Base-by-base conservation (phyloP, 2,113 vertebrate species). In the Aptenodytes patagonicus region DNA sequence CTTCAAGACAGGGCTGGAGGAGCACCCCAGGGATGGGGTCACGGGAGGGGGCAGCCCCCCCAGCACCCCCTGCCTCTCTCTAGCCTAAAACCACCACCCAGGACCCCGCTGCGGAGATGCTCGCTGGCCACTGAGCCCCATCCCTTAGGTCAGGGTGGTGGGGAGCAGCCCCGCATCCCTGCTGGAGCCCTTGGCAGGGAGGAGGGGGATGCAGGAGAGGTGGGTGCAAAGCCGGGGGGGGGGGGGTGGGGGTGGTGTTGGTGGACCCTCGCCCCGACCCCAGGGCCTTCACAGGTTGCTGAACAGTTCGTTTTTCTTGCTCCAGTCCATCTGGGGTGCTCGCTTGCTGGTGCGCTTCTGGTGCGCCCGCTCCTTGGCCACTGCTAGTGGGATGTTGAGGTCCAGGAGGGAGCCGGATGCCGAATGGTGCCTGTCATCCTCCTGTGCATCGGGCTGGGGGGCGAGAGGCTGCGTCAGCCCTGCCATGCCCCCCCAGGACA, bases 271-370 rank as follows among this genome's bases (percentile, higher is more conserved):
- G 1, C 22, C 14, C 64, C 57, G 3, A 1, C 64, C 89, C 89
- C 34, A 0, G 13, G 40, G 54, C 24, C 80, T 90, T 99, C 98
- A 99, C 97, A 99, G 98, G 95, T 99, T 99, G 98, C 99, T 99
- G 96, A 99, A 99, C 76, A 99, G 99, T 97, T 99, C 99, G 0
- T 99, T 99, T 97, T 99, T 99, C 99, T 99, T 99, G 99, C 98
- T 99, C 99, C 99, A 99, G 98, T 99, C 99, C 99, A 99, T 99
- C 94, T 98, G 98, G 0, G 99, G 99, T 26, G 99, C 99, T 93
- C 98, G 98, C 95, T 99, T 99, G 98, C 98, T 99, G 97, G 99
- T 98, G 72, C 99, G 99, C 84, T 99, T 99, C 98, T 99, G 99
- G 94, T 99, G 99, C 0, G 99, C 99, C 22, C 98, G 98, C 95